Evolutionary conservation across 2,888 invertebrate genomes (phyloP).

Genomic region (Camponotus fellah): DNA sequence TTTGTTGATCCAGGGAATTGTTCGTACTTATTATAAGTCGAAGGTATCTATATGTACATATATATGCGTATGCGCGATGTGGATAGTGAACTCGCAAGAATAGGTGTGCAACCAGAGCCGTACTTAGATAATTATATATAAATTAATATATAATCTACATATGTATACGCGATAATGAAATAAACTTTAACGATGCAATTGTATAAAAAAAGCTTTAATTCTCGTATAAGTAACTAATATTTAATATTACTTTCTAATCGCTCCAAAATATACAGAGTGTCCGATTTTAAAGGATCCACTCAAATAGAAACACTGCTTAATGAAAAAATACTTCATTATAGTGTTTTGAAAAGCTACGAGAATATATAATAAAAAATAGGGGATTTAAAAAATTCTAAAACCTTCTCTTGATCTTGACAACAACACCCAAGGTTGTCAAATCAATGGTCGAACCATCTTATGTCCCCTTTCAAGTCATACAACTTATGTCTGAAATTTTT

Average conservation of each 20-base stretch:
- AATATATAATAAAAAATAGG: no score
- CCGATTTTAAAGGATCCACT: no score
- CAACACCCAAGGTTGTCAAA: no score
- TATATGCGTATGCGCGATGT: background rate
- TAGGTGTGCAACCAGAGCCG: conserved; percentile 14
- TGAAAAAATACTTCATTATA: no score
- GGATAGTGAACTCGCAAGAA: background rate
- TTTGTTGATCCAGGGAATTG: conserved; percentile 84
- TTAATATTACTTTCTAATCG: background rate
- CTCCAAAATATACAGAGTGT: background rate
- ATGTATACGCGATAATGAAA: background rate
- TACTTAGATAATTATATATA: conserved; percentile 1
- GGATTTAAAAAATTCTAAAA: no score
- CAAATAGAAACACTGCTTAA: no score
- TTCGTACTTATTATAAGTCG: conserved; percentile 83
- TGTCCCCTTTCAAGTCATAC: no score
- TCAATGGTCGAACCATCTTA: no score
- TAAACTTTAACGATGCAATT: background rate
- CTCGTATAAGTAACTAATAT: background rate
- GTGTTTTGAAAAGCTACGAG: no score
- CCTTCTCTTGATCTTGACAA: no score
- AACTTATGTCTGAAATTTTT: no score
- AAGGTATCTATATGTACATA: conserved; percentile 82
- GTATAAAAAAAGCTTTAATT: conserved; percentile 7
- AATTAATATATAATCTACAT: conserved; percentile 18